Evolutionary conservation across 2,113 vertebrate species (phyloP).

Genomic region (Tympanuchus pallidicinctus): DNA sequence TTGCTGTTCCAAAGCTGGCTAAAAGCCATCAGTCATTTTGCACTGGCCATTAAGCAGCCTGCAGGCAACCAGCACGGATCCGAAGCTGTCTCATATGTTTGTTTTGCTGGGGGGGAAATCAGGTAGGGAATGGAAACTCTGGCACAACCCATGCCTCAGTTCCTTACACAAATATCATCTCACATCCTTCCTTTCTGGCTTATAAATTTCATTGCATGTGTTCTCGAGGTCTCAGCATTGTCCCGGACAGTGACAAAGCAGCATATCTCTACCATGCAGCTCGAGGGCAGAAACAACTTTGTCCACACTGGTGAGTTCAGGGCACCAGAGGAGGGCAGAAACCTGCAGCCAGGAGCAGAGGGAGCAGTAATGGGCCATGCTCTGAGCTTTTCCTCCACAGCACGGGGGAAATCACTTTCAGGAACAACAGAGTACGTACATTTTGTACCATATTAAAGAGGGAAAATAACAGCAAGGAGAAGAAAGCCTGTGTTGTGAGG

Average conservation of each 20-base stretch:
- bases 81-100: neutral
- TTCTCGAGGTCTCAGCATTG: neutral
- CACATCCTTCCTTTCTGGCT: neutral
- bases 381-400: neutral
- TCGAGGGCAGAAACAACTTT: accelerated
- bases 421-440: neutral
- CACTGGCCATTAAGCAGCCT: conserved; percentile 30
- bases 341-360: neutral
- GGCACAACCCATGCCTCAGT: neutral
- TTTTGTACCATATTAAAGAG: neutral
- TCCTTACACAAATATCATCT: neutral
- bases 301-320: neutral
- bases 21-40: neutral
- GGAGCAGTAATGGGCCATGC: neutral
- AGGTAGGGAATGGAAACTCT: neutral
- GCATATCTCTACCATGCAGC: neutral
- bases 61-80: neutral
- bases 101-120: neutral
- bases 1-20: neutral
- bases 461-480: neutral
- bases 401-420: neutral
- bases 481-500: conserved; percentile 12
- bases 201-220: neutral
- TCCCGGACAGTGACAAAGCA: neutral
- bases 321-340: neutral